Conservation (phyloP, 2,113 vertebrate species). For the Pycnonotus jocosus region DNA sequence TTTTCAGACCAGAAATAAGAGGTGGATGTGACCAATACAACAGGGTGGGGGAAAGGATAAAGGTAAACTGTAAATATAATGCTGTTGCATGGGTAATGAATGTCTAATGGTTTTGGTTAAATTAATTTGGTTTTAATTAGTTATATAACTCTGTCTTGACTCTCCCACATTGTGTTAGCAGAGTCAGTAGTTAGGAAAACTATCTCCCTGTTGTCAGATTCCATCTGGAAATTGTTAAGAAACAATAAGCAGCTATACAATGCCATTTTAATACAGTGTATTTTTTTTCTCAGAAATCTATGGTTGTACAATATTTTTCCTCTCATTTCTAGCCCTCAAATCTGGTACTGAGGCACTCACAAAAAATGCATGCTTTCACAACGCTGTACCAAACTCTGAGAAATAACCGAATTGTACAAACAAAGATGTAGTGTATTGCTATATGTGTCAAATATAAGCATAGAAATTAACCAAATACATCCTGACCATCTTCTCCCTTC, state of each 20-base stretch:
- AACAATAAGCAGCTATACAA: constrained; percentile 1
- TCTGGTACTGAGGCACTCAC: background rate
- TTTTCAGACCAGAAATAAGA: background rate
- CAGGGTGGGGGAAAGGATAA: background rate
- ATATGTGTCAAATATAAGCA: background rate
- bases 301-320: background rate
- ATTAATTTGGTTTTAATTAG: constrained; percentile 36
- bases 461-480: background rate
- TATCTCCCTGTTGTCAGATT: background rate
- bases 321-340: background rate
- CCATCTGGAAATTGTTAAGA: constrained; percentile 35
- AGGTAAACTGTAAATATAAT: background rate
- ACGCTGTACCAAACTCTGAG: background rate
- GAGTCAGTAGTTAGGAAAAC: background rate
- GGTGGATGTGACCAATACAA: background rate
- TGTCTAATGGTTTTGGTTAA: constrained; percentile 28
- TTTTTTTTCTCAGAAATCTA: background rate
- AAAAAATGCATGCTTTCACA: background rate
- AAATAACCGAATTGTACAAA: background rate
- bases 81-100: background rate
- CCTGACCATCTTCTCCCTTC: background rate
- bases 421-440: background rate
- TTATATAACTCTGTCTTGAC: background rate
- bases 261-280: background rate
- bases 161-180: background rate